Base-by-base conservation (phyloP, 2,113 vertebrate genomes). In the Leiothrix lutea region DNA sequence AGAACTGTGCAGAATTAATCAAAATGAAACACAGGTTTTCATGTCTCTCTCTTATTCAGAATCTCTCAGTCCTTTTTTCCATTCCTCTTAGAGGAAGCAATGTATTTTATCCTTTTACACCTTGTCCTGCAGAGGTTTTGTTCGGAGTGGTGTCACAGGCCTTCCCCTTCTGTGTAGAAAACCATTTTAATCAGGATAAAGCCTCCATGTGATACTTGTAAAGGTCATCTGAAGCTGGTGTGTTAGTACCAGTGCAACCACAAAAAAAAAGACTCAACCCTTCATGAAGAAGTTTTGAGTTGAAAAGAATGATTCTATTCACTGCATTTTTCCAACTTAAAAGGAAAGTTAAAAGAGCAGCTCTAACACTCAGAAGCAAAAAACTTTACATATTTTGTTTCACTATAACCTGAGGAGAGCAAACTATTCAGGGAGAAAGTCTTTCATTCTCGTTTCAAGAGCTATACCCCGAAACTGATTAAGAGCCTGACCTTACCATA, bases 311-410 rank as follows among this genome's bases (percentile, higher is more conserved):
- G 90, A 97, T 97, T 97, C 98, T 98, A 98, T 98, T 98, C 97
- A 97, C 31, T 82, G 90, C 92, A 95, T 97, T 96, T 97, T 97
- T 97, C 97, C 88, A 96, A 93, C 97, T 97, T 98, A 97, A 98
- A 98, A 98, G 94, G 94, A 94, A 97, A 97, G 97, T 97, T 98
- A 93, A 98, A 98, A 98, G 98, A 95, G 90, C 69, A 26, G 53
- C 88, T 97, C 95, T 95, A 97, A 97, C 97, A 96, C 96, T 96
- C 90, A 93, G 96, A 97, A 97, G 78, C 95, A 94, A 95, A 97
- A 97, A 96, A 98, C 97, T 98, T 98, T 97, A 97, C 97, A 98
- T 98, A 98, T 97, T 97, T 97, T 97, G 95, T 97, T 98, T 97
- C 97, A 92, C 93, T 82, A 94, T 96, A 97, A 97, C 97, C 97